A percentile compares a stretch with the other conserved stretches of the same genome.
phyloP scores from a whole-genome alignment of 2,888 invertebrate genomes.

The Epinotia ramella region DNA sequence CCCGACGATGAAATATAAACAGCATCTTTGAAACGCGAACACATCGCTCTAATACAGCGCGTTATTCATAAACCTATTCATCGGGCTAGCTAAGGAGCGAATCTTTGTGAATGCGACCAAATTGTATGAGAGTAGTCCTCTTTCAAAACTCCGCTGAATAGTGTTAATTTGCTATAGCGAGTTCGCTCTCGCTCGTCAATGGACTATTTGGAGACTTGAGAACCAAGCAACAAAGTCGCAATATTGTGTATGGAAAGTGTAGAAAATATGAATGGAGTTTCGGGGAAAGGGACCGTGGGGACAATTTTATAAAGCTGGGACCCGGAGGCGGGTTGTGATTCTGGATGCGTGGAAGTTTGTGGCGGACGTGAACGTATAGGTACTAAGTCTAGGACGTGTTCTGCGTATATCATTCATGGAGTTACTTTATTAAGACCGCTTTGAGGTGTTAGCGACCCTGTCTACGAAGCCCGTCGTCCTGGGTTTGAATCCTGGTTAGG shows the following conservation, averaged over 20 bases:
- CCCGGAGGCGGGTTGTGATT: conserved; percentile 16
- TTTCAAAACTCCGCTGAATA: conserved; percentile 84
- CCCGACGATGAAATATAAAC: conserved; percentile 39
- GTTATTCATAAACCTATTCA: conserved; percentile 81
- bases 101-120: conserved; percentile 85
- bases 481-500: no score
- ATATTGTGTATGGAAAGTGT: conserved; percentile 83
- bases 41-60: conserved; percentile 69
- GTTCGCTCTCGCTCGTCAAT: conserved; percentile 83
- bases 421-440: no score
- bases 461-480: no score
- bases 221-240: conserved; percentile 74
- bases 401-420: not conserved
- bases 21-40: conserved; percentile 58
- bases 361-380: not conserved
- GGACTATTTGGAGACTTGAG: conserved; percentile 82
- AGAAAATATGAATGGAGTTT: conserved; percentile 78
- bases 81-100: conserved; percentile 79
- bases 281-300: conserved; percentile 67
- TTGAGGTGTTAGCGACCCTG: no score
- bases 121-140: conserved; percentile 85
- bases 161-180: conserved; percentile 85
- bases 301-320: conserved; percentile 67
- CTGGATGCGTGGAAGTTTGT: conserved; percentile 35
- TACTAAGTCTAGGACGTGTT: conserved; percentile 5